A percentile compares a stretch with the other conserved stretches of the same genome.
Evolutionary conservation across 2,797 vertebrate genomes (phyloP).

Genomic region (Uromys caudimaculatus): DNA sequence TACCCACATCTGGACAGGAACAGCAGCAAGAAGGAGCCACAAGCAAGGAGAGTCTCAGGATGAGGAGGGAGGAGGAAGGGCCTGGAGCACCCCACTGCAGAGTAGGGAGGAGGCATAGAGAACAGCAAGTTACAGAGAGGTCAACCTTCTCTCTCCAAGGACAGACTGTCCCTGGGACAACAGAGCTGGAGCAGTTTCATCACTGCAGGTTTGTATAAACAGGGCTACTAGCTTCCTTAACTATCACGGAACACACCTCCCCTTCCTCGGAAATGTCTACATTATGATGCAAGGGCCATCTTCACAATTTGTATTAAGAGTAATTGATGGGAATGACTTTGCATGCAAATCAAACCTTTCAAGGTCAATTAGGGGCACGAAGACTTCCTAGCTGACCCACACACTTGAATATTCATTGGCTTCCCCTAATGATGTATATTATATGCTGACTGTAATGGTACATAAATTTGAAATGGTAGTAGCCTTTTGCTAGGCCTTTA

Average conservation of each 20-base stretch:
- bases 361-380: background rate
- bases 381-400: background rate
- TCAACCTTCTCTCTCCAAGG: background rate
- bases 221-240: conserved; percentile 24
- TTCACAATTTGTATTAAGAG: background rate
- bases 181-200: background rate
- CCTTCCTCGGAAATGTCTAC: conserved; percentile 12
- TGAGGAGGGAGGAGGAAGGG: fast-evolving
- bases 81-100: too few relatives aligned
- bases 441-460: background rate
- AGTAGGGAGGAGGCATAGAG: background rate
- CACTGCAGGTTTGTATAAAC: background rate
- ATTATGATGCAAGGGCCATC: background rate
- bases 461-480: background rate
- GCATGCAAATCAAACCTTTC: background rate
- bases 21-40: background rate
- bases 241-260: background rate
- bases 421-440: background rate
- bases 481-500: background rate
- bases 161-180: background rate
- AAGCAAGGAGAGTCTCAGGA: background rate
- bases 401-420: background rate
- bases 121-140: background rate
- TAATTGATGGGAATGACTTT: conserved; percentile 39
- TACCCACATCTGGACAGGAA: background rate